Base-by-base conservation (phyloP, 2,113 vertebrate genomes). In the Tautogolabrus adspersus region DNA sequence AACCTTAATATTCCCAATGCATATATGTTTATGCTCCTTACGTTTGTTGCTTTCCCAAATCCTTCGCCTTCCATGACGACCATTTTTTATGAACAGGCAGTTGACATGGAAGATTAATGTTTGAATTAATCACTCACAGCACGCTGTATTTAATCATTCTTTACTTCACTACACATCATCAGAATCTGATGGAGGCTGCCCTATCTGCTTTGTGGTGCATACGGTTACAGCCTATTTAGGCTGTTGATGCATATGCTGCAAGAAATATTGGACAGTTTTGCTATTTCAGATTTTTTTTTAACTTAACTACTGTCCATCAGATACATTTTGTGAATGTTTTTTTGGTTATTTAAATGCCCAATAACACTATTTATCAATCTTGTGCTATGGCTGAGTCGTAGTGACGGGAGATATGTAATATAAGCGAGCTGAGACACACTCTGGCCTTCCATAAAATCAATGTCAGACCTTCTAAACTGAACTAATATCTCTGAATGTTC, bases 61-160 rank as follows among this genome's bases (percentile, higher is more conserved):
- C 49, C 68, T 34, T 34, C 54, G 47, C 18, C 6, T 30, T 74
- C 49, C 13, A 54, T 49, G 40, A 26, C 66, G 66, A 76, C 42
- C 64, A 79, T 85, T 86, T 93, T 87, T 92, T 61, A 90, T 89
- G 79, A 90, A 84, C 76, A 84, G 66, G 67, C 85, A 82, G 68
- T 57, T 91, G 81, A 88, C 88, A 76, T 68, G 69, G 83, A 75
- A 80, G 86, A 91, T 89, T 85, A 91, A 89, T 84, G 88, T 83
- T 49, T 34, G 75, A 77, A 69, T 79, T 80, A 88, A 88, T 87
- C 81, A 88, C 63, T 82, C 75, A 26, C 79, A 81, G 81, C 79
- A 66, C 75, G 78, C 67, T 73, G 66, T 72, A 67, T 87, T 91
- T 80, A 87, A 87, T 91, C 78, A 85, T 85, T 76, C 46, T 57